These are phyloP conservation scores for Drosophila subpulchrella DNA, from an alignment of 1,140 invertebrate species.

Conservation along the genomic window DNA sequence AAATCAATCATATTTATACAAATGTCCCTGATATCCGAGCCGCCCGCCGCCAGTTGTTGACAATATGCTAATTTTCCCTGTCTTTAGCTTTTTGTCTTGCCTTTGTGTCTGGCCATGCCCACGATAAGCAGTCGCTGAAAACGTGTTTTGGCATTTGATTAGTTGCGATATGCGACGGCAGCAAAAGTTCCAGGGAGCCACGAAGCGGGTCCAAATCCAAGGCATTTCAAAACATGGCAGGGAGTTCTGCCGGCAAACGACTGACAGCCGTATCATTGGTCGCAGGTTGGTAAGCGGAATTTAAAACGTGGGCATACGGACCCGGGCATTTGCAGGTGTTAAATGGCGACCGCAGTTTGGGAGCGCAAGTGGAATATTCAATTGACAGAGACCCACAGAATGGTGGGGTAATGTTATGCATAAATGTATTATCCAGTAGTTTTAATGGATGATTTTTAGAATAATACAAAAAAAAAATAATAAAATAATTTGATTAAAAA, in stretches of 20 bases:
- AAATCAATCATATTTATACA: slow-evolving; percentile 84
- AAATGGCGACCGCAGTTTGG: slow-evolving; percentile 20
- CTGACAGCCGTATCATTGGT: slow-evolving; percentile 44
- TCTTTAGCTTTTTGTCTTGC: slow-evolving; percentile 18
- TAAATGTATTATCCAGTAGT: neutral
- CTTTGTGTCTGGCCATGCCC: slow-evolving; percentile 15
- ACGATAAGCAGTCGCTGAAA: slow-evolving; percentile 64
- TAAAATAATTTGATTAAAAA: neutral
- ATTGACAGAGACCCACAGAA: slow-evolving; percentile 4
- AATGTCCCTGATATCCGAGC: slow-evolving; percentile 73
- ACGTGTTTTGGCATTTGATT: slow-evolving; percentile 82
- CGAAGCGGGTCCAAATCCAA: slow-evolving; percentile 8
- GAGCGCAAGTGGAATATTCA: slow-evolving; percentile 28
- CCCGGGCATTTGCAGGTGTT: slow-evolving; percentile 28
- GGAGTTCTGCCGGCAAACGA: slow-evolving; percentile 19
- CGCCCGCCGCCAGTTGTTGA: slow-evolving; percentile 40
- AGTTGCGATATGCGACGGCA: slow-evolving; percentile 42
- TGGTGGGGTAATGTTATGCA: neutral
- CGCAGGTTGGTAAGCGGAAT: slow-evolving; percentile 27
- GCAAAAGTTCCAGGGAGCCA: slow-evolving; percentile 10
- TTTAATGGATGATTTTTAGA: too few relatives aligned
- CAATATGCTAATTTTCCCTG: slow-evolving; percentile 65
- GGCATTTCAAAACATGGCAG: slow-evolving; percentile 10
- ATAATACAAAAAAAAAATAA: too few relatives aligned
- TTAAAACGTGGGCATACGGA: slow-evolving; percentile 18